A percentile compares a stretch with the other conserved stretches of the same genome.
Evolutionary conservation across 2,797 vertebrate species (phyloP).

Genomic region (Microctenopoma steveboyesi): DNA sequence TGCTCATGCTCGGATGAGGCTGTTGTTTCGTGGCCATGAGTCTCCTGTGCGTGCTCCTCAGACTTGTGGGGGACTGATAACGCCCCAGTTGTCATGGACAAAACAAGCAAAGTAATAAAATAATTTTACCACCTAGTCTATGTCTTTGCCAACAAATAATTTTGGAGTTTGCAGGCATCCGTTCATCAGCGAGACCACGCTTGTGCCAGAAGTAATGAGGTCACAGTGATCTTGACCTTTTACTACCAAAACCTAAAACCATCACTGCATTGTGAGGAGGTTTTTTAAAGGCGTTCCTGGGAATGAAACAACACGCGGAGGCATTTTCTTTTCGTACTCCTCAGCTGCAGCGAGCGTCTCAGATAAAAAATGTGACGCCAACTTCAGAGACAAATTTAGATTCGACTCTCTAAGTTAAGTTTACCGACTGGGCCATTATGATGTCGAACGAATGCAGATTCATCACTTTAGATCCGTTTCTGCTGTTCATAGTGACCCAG

Average conservation of each 20-base stretch:
- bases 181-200: too few relatives aligned
- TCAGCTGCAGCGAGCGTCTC: background rate
- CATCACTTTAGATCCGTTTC: background rate
- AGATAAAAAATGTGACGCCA: background rate
- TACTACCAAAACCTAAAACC: too few relatives aligned
- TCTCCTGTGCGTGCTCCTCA: slow-evolving; percentile 7
- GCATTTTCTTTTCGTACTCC: background rate
- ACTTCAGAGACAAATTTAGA: background rate
- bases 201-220: too few relatives aligned
- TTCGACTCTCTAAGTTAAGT: background rate
- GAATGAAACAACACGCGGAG: too few relatives aligned
- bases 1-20: slow-evolving; percentile 15
- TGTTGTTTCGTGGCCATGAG: slow-evolving; percentile 23
- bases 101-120: background rate
- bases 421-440: background rate
- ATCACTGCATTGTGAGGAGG: too few relatives aligned
- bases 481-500: slow-evolving; percentile 11
- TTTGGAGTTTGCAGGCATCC: too few relatives aligned
- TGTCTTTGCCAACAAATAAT: too few relatives aligned
- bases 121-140: too few relatives aligned
- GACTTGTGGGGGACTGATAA: slow-evolving; percentile 30
- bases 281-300: too few relatives aligned
- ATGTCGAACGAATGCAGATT: background rate
- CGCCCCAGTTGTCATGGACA: background rate
- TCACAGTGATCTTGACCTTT: too few relatives aligned